These are phyloP conservation scores for Psephotus haematonotus DNA, from an alignment of 2,113 vertebrate genomes.

Conservation along the genomic window DNA sequence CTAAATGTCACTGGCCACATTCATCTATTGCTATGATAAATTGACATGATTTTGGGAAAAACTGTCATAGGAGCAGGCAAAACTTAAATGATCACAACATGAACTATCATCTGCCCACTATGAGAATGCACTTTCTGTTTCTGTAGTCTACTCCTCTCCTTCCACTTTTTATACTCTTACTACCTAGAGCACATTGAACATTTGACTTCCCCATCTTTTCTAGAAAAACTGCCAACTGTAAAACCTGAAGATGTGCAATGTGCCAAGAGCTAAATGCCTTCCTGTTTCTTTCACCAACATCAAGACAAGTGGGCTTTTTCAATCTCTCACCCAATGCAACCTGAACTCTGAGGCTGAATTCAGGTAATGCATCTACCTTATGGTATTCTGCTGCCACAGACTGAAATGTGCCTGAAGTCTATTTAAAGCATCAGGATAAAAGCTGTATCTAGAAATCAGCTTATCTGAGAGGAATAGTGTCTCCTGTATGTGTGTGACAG, in stretches of 20 bases:
- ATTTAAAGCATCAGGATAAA: background rate
- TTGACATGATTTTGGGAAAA: background rate
- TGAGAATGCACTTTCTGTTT: background rate
- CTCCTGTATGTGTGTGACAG: background rate
- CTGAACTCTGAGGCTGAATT: background rate
- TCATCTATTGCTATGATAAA: background rate
- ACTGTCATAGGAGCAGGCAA: background rate
- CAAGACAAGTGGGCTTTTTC: background rate
- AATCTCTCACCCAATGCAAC: background rate
- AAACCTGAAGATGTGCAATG: background rate
- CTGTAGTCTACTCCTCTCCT: background rate
- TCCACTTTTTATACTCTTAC: background rate
- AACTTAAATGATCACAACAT: background rate
- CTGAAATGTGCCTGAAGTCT: background rate
- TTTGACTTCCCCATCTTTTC: background rate
- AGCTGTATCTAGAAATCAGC: background rate
- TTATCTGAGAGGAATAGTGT: background rate
- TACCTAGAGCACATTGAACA: background rate
- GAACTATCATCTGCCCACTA: background rate
- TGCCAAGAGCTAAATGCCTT: background rate
- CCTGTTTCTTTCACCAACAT: background rate
- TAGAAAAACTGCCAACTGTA: background rate
- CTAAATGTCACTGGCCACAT: background rate
- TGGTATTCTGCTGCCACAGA: background rate
- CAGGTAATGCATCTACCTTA: background rate